Percentiles rank a stretch among this genome's conserved stretches.
phyloP scores from a whole-genome alignment of 2,113 vertebrate genomes.

The Mobula birostris region DNA sequence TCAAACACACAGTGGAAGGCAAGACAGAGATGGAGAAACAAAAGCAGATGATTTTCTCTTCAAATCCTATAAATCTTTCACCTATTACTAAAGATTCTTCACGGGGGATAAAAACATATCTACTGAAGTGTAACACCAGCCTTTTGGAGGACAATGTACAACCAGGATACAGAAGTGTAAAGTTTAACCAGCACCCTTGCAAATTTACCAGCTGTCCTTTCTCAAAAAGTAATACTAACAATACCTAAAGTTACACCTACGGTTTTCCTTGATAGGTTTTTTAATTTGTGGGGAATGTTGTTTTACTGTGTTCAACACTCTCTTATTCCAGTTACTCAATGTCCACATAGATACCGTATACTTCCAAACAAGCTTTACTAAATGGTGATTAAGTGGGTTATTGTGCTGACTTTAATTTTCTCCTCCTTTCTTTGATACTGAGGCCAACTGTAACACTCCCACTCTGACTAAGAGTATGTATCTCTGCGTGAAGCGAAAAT shows the following conservation, averaged over 20 bases:
- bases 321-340: neutral
- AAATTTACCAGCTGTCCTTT: neutral
- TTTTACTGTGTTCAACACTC: neutral
- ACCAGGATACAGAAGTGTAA: neutral
- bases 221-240: neutral
- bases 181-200: neutral
- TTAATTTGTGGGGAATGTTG: neutral
- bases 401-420: constrained; percentile 26
- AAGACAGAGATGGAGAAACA: neutral
- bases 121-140: too few relatives aligned
- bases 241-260: neutral
- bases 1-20: neutral
- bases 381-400: neutral
- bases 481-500: neutral
- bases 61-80: too few relatives aligned
- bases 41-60: neutral
- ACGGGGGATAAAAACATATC: too few relatives aligned
- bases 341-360: neutral
- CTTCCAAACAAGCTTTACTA: neutral
- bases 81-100: too few relatives aligned
- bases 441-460: constrained; percentile 29
- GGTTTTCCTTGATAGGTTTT: neutral
- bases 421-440: neutral
- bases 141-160: too few relatives aligned
- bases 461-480: neutral